Base-by-base conservation (phyloP, 2,888 invertebrate species). In the Ophraella communa region DNA sequence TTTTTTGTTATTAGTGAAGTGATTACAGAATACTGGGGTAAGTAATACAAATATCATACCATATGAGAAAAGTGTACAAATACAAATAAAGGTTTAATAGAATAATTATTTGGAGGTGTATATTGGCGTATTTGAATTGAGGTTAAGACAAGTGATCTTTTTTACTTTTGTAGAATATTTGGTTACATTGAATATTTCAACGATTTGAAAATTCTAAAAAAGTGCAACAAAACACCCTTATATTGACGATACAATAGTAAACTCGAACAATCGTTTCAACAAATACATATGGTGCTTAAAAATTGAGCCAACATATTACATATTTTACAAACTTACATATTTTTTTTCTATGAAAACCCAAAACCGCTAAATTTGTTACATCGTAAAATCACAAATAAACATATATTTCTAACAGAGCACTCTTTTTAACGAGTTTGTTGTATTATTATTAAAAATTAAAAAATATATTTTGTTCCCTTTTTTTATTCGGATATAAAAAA, bases 161-260 rank as follows among this genome's bases (percentile, higher is more conserved):
- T n/a, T n/a, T n/a, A n/a, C n/a, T n/a, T n/a, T n/a, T 11, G 1
- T 18, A 1, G n/a, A 45, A 47, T 23, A 47, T 23, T 47, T 47
- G 47, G 23, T 24, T 4, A 11, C 24, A 47, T 47, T 14, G 69
- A 39, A 39, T 51, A 51, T 27, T 27, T 49, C 24, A 66, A 75
- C 68, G 67, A 72, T 56, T 62, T 64, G 53, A 56, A 59, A 64
- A 68, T 51, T 63, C 30, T 69, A 66, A 68, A 72, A 71, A 70
- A 71, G 77, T 77, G 77, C 77, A 71, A 74, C 74, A 74, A 78
- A 72, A 77, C 77, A 77, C 74, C 74, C 72, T 52, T n/a, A n/a
- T n/a, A n/a, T n/a, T 67, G 69, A 74, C 70, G 65, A 69, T 65
- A 70, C 67, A 64, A 65, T 64, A 17, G 39, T 39, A 56, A 65